Conservation (phyloP, 2,113 vertebrate genomes). For the Pachycephala philippinensis region DNA sequence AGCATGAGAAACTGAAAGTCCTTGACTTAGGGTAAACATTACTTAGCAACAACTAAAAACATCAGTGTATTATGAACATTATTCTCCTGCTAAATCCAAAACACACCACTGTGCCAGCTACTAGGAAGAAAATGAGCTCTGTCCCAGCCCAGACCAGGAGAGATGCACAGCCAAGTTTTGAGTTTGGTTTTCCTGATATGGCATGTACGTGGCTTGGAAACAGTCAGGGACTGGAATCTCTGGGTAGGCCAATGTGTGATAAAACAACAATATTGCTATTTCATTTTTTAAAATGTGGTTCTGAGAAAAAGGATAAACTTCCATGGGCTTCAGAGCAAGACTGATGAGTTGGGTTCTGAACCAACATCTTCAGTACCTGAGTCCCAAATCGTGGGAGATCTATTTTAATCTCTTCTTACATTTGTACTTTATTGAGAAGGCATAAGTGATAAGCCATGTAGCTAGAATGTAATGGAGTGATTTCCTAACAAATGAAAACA, state of each 20-base stretch:
- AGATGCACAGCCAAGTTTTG: neutral
- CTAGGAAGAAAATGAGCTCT: neutral
- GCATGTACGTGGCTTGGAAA: neutral
- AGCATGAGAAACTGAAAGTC: neutral
- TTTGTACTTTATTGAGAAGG: neutral
- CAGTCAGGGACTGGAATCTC: neutral
- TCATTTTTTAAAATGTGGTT: fast-evolving
- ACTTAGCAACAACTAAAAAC: neutral
- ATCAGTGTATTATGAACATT: neutral
- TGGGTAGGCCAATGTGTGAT: neutral
- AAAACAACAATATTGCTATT: neutral
- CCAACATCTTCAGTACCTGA: neutral
- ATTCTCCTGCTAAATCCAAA: neutral
- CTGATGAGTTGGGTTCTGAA: neutral
- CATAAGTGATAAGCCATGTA: neutral
- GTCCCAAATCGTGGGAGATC: neutral
- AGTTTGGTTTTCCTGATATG: neutral
- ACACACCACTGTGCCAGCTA: neutral
- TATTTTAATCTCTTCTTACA: neutral
- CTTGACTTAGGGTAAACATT: neutral
- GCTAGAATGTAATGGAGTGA: neutral
- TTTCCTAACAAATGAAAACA: neutral
- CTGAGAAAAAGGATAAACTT: neutral
- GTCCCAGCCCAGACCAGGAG: neutral
- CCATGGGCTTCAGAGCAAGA: neutral